Base-by-base conservation (phyloP, 2,113 vertebrate genomes). In the Otolemur garnettii region DNA sequence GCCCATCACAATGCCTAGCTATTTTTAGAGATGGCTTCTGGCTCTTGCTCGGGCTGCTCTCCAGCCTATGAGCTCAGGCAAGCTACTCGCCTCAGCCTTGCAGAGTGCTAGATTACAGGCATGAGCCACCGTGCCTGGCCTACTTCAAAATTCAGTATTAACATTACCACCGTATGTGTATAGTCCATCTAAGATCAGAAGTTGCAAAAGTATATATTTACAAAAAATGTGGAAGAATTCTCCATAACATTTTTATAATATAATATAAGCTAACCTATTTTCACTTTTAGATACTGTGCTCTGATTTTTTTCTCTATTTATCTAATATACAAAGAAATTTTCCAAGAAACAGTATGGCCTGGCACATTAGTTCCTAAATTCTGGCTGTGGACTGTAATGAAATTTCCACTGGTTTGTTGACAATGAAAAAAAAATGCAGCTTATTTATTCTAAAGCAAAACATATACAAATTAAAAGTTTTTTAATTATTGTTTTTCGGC, bases 401-500 rank as follows among this genome's bases (percentile, higher is more conserved):
- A 69, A 85, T 64, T 64, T 72, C 59, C 18, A 50, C 42, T 64
- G n/a, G 74, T 74, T 74, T 72, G 21, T 50, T 82, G 50, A 66
- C 18, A 92, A 82, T 75, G 14, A 86, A 21, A 95, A 78, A 90
- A 90, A 22, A 50, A 60, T 18, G 69, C 3, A 71, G 22, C 26
- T 85, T 84, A 85, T 50, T 80, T 79, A 79, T 62, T n/a, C 55
- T 86, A 80, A 94, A 80, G 66, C 33, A 66, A 28, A 87, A 57
- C 28, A 5, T 64, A 87, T 66, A 10, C 28, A 86, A 62, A 38
- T 78, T 72, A 71, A 85, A 38, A 28, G 33, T 66, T 83, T 15
- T n/a, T 45, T 66, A 93, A 93, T 68, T 60, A 78, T 69, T 53
- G 35, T 88, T 68, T 68, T 88, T 26, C 57, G 57, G 57, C 24